Base-by-base conservation (phyloP, 2,888 invertebrate species). In the Pseudococcus longispinus region DNA sequence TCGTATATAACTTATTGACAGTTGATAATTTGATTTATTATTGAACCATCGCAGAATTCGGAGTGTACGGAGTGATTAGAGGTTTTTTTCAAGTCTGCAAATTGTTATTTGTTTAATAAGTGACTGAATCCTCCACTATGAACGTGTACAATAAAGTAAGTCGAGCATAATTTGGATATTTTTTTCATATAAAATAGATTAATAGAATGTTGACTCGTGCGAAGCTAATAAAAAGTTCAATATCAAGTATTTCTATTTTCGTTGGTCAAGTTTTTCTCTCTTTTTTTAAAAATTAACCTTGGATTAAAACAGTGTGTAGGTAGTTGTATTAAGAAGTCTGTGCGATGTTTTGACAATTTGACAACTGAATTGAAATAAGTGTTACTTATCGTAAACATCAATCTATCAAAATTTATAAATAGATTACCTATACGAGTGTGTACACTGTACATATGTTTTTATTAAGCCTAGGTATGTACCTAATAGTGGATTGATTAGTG, bases 11-110 rank as follows among this genome's bases (percentile, higher is more conserved):
- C 85, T 60, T 44, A 70, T 37, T 42, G 85, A 70, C 42, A 44
- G 65, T 85, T 70, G 37, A 85, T 85, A 42, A 70, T 65, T 85
- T 65, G 65, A 85, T 85, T 85, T 85, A 85, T 65, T 85, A 42
- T 26, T 42, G 15, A 85, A 74, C 70, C 32, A 44, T 80, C 77
- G 77, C 29, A 32, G 60, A 23, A 20, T 80, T 80, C 32, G 77
- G 13, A 42, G 42, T 42, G 77, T 80, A 8, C 42, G 20, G 9
- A 70, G 60, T 60, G 23, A 3, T 51, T 51, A n/a, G n/a, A 60
- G 60, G 23, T n/a, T 15, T 55, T 60, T 60, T 60, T 23, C 4
- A 42, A 20, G n/a, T 80, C 37, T 37, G 32, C n/a, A n/a, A 70
- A n/a, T 42, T 80, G 2, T 37, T 37, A 42, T 26, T 42, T 80